Evolutionary conservation across 2,888 invertebrate genomes (phyloP).

Genomic region (Nemotelus pantherinus): DNA sequence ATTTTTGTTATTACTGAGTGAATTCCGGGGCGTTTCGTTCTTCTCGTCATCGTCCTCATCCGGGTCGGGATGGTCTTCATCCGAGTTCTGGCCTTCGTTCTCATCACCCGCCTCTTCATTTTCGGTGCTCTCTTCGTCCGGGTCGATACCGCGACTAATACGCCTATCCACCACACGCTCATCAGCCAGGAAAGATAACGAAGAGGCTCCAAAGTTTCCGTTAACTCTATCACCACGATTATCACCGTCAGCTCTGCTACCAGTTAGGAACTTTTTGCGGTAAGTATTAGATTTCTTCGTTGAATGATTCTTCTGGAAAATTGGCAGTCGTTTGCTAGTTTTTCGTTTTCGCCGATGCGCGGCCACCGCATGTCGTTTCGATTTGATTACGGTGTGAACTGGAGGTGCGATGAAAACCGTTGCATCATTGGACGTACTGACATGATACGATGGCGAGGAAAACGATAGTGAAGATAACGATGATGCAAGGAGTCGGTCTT

Average conservation of each 20-base stretch:
- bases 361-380: constrained; percentile 46
- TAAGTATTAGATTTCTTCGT: background rate
- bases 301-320: constrained; percentile 17
- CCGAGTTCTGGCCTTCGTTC: constrained; percentile 41
- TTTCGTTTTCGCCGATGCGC: constrained; percentile 48
- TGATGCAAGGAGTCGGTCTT: constrained; percentile 1
- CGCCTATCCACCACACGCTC: constrained; percentile 30
- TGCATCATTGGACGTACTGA: constrained; percentile 9
- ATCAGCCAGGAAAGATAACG: constrained; percentile 42
- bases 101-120: constrained; percentile 49
- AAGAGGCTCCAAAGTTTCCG: background rate
- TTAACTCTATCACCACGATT: constrained; percentile 34
- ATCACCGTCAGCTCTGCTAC: constrained; percentile 27
- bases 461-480: constrained; percentile 28
- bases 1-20: constrained; percentile 55
- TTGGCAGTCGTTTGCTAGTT: constrained; percentile 45
- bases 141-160: background rate
- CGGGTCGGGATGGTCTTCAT: constrained; percentile 19
- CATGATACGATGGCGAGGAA: constrained; percentile 34
- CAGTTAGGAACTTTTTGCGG: constrained; percentile 29
- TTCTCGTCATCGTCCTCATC: constrained; percentile 47
- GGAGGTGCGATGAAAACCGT: constrained; percentile 37
- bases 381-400: constrained; percentile 41
- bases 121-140: constrained; percentile 37
- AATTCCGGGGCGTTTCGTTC: constrained; percentile 39